Evolutionary conservation across 2,888 invertebrate species (phyloP), one percentile per base, ranked within the genome.

Genomic region (Poecilus cupreus): DNA sequence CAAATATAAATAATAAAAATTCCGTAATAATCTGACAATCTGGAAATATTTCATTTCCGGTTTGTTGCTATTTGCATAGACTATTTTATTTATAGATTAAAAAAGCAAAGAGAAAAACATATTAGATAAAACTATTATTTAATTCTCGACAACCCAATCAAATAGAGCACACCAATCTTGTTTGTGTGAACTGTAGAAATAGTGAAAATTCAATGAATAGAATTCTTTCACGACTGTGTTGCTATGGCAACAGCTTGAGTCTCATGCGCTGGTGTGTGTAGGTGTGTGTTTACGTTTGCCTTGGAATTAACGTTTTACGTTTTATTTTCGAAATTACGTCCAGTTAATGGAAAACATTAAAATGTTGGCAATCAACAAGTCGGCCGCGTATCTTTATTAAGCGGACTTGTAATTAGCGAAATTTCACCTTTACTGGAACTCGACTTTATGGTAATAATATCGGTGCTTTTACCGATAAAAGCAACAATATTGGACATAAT

Each of bases 241-340:
- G 26, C 60, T 26, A 60, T 60, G 13, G 60, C 24, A 60, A 60
- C 60, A 26, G n/a, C 26, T 22, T 32, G 8, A 18, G 49, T 13
- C n/a, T 49, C 13, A 16, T 8, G 0, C 1, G 13, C n/a, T 18
- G 11, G 20, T 2, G 5, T 10, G 26, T 26, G 60, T 60, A 13
- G 60, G 24, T 24, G 24, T n/a, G 24, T 60, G 60, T 60, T 60
- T 60, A 60, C 26, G 60, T 60, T 60, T 60, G 60, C 60, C 24
- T 60, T 60, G 60, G 54, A 43, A 22, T 54, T 10, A 22, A 24
- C 60, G 57, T 24, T 57, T 24, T 11, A 24, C 22, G 60, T 60
- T 60, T 43, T 60, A 24, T 60, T 60, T 24, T 60, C 60, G 24
- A 60, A 60, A 60, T 60, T 60, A 26, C 60, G 26, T 60, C 26